phyloP scores from a whole-genome alignment of 2,888 invertebrate species.

The Nineta flava region DNA sequence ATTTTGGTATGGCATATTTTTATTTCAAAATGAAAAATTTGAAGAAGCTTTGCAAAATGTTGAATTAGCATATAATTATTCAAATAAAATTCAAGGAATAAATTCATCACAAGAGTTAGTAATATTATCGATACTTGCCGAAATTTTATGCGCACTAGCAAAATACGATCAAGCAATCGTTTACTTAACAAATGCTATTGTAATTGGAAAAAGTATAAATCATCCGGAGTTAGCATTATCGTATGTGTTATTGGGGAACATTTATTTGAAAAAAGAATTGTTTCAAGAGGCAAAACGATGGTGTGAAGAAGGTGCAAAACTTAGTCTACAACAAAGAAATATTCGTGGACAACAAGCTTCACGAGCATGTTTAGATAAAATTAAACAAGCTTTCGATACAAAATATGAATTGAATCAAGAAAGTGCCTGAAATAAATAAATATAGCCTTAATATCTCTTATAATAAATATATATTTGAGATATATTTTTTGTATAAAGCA shows the following conservation, averaged over 20 bases:
- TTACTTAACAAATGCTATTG: constrained; percentile 27
- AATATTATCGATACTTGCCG: constrained; percentile 27
- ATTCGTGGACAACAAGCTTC: constrained; percentile 1
- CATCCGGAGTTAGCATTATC: constrained; percentile 29
- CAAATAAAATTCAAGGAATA: constrained; percentile 25
- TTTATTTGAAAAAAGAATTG: constrained; percentile 24
- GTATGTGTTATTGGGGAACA: constrained; percentile 26
- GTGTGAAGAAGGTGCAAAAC: constrained; percentile 22
- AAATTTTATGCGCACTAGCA: constrained; percentile 20
- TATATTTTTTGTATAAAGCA: background rate
- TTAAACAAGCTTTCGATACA: background rate
- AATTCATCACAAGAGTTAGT: constrained; percentile 30
- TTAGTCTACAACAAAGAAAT: constrained; percentile 17
- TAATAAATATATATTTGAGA: background rate
- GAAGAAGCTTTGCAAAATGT: constrained; percentile 23
- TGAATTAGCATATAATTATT: constrained; percentile 25
- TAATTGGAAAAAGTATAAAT: constrained; percentile 27
- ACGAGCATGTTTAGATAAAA: constrained; percentile 1
- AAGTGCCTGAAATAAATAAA: background rate
- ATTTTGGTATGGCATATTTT: constrained; percentile 31
- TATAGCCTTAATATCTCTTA: background rate
- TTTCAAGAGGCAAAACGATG: constrained; percentile 23
- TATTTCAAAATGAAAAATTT: constrained; percentile 20
- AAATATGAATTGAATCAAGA: background rate
- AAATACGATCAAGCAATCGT: constrained; percentile 26